These are phyloP conservation scores for Aplysia californica DNA, from an alignment of 1,140 invertebrate species.

Conservation along the genomic window DNA sequence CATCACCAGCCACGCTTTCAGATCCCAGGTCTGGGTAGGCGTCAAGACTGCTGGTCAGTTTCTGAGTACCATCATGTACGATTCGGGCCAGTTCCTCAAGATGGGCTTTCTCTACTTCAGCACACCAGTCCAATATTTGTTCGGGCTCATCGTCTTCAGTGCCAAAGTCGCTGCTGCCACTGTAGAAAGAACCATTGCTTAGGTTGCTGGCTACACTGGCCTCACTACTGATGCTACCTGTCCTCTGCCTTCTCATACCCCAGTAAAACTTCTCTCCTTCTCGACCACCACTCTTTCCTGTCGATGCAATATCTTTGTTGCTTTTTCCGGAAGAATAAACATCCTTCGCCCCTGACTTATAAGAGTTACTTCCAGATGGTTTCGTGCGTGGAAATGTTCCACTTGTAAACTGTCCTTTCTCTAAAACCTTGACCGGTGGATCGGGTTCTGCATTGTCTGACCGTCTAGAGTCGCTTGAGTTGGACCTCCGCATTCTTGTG, in stretches of 20 bases:
- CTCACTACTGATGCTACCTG: slow-evolving; percentile 57
- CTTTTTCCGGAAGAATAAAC: slow-evolving; percentile 6
- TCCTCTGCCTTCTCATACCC: slow-evolving; percentile 41
- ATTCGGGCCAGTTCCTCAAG: slow-evolving; percentile 48
- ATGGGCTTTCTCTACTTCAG: slow-evolving; percentile 41
- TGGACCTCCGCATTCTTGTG: slow-evolving; percentile 18
- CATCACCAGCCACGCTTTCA: not conserved
- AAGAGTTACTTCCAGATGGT: too few species aligned
- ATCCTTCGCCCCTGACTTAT: not conserved
- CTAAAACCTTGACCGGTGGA: slow-evolving; percentile 32
- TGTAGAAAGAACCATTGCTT: slow-evolving; percentile 41
- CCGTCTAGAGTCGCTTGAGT: slow-evolving; percentile 20
- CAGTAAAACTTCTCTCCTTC: slow-evolving; percentile 41
- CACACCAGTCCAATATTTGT: slow-evolving; percentile 43
- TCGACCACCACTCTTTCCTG: slow-evolving; percentile 17
- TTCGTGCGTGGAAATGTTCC: slow-evolving; percentile 28
- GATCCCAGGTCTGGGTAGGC: slow-evolving; percentile 26
- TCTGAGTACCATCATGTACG: slow-evolving; percentile 49
- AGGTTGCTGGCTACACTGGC: slow-evolving; percentile 50
- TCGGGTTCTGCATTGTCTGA: not conserved
- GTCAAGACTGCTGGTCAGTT: slow-evolving; percentile 46
- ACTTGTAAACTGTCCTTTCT: slow-evolving; percentile 16
- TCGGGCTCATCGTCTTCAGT: slow-evolving; percentile 39
- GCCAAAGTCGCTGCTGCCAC: slow-evolving; percentile 37
- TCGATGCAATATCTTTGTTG: slow-evolving; percentile 20